Percentiles rank a stretch among this genome's conserved stretches.
These are phyloP conservation scores for Fabriciana adippe DNA, from an alignment of 2,888 invertebrate genomes.

Conservation along the genomic window DNA sequence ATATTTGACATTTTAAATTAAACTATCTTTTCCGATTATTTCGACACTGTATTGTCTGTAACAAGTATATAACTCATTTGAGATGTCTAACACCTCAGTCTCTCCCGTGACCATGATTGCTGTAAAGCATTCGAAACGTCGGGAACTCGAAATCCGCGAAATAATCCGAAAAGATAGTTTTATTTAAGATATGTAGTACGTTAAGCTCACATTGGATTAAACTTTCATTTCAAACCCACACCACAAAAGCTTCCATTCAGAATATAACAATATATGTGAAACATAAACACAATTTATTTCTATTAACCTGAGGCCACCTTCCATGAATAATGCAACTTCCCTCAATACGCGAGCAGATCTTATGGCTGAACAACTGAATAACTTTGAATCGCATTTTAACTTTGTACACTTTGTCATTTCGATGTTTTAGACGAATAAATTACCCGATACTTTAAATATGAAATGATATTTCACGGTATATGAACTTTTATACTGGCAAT, in stretches of 20 bases:
- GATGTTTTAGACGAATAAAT: constrained; percentile 36
- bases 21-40: too few relatives aligned
- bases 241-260: neutral
- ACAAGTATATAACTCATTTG: too few relatives aligned
- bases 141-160: too few relatives aligned
- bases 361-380: constrained; percentile 43
- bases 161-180: too few relatives aligned
- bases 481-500: neutral
- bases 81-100: too few relatives aligned
- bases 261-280: constrained; percentile 41
- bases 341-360: constrained; percentile 43
- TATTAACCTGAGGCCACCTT: constrained; percentile 63
- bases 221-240: neutral
- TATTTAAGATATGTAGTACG: too few relatives aligned
- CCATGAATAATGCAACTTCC: constrained; percentile 35
- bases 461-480: constrained; percentile 11
- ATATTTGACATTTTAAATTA: too few relatives aligned
- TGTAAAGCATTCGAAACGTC: too few relatives aligned
- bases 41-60: too few relatives aligned
- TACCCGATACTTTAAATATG: constrained; percentile 15
- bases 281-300: constrained; percentile 53
- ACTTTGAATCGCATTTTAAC: constrained; percentile 39
- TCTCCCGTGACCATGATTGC: too few relatives aligned
- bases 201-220: neutral
- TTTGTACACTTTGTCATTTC: constrained; percentile 37